Base-by-base conservation (phyloP, 2,888 invertebrate species). In the Temnothorax rugatulus region DNA sequence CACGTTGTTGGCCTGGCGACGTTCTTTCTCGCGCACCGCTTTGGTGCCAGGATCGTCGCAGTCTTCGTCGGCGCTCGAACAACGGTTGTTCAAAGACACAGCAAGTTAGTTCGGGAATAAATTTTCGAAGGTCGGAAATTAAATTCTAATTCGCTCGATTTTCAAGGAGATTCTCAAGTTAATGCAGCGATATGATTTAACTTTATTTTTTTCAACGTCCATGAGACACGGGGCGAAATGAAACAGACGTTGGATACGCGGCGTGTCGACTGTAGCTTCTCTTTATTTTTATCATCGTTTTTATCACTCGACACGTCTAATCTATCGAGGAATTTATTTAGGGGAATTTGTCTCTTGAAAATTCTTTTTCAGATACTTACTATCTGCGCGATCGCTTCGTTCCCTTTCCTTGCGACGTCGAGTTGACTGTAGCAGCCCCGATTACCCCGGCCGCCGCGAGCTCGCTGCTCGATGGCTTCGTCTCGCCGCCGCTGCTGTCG, bases 1-100 rank as follows among this genome's bases (percentile, higher is more conserved):
- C 91, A 99, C 99, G 96, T 99, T 99, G 97, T 99, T 99, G 94
- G 99, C 99, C 95, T 99, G 98, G 91, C 99, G 96, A 93, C 99
- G 96, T 96, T 99, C 98, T 96, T 97, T 97, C 96, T 99, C 99
- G 95, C 98, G 97, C 95, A 98, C 98, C 93, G 98, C 98, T 96
- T 99, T 99, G 94, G 97, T 97, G 96, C 97, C 97, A 74, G 98
- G 98, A 94, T 97, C 96, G 95, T 97, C 97, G 95, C 97, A 98
- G 92, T 97, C 97, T 95, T 98, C 98, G 94, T 98, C 98, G 85
- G 97, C 98, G 93, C 98, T 98, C 95, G 97, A 97, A 95, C 97
- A 97, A 95, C 97, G 96, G 91, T 93, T 93, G 90, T 94, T 94
- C 91, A 94, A 95, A 94, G 92, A 94, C 92, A 94, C 84, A 93